Conservation (phyloP, 2,113 vertebrate species). For the Glaucomys volans region DNA sequence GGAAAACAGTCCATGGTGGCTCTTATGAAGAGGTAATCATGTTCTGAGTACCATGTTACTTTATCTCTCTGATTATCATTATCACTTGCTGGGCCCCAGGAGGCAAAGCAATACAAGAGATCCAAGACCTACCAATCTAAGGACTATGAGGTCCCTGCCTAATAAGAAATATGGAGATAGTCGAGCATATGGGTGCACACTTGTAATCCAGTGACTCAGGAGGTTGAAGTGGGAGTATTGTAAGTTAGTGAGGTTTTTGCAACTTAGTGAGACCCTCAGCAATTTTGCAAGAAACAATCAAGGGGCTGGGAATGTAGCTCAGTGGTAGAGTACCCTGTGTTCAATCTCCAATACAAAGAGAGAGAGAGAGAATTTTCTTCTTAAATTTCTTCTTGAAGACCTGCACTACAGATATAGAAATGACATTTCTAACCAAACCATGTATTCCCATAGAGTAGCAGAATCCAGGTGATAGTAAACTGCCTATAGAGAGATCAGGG, state of each 20-base stretch:
- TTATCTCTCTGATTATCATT: neutral
- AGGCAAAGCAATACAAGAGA: neutral
- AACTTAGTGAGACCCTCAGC: too few relatives aligned
- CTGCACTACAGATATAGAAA: neutral
- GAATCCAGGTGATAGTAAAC: neutral
- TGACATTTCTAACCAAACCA: neutral
- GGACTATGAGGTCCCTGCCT: neutral
- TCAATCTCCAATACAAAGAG: too few relatives aligned
- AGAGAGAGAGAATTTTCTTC: neutral
- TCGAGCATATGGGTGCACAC: too few relatives aligned
- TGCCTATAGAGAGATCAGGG: neutral
- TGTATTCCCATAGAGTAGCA: neutral
- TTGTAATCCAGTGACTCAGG: too few relatives aligned
- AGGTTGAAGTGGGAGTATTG: too few relatives aligned
- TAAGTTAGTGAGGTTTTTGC: too few relatives aligned
- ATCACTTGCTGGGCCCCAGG: neutral
- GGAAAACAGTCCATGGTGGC: neutral
- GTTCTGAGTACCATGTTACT: neutral
- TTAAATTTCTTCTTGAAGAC: neutral
- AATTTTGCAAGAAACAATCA: too few relatives aligned
- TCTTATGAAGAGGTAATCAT: neutral
- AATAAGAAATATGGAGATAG: neutral
- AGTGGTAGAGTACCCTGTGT: too few relatives aligned
- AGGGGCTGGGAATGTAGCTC: too few relatives aligned
- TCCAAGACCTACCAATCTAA: neutral